Percentiles rank a stretch among this genome's conserved stretches.
Conservation (phyloP, 2,113 vertebrate species). For the Dendrocopos noguchii region DNA sequence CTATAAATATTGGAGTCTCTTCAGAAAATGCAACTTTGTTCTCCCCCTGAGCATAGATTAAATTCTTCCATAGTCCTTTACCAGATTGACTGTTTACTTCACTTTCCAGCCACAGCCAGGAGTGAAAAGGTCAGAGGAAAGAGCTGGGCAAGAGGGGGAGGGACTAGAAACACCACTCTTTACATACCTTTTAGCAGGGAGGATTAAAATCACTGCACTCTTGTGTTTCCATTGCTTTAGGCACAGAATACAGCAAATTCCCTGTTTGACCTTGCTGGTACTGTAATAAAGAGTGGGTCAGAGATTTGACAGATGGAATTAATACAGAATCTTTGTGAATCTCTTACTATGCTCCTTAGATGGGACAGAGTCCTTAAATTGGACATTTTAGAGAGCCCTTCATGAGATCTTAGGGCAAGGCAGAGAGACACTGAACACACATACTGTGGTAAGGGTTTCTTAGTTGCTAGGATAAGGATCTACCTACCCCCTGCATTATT, state of each 20-base stretch:
- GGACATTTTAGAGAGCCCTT: background rate
- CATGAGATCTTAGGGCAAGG: background rate
- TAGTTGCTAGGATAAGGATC: background rate
- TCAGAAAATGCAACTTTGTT: background rate
- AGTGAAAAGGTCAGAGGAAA: slow-evolving; percentile 1
- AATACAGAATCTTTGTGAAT: background rate
- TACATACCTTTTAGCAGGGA: background rate
- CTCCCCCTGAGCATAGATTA: background rate
- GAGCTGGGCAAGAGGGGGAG: background rate
- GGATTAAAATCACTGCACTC: background rate
- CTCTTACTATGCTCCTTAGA: background rate
- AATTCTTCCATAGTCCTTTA: background rate
- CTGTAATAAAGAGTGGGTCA: background rate
- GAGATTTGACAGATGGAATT: background rate
- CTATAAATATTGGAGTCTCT: background rate
- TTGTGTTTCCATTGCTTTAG: background rate
- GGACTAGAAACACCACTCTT: background rate
- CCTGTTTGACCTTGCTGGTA: background rate
- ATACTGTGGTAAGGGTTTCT: background rate
- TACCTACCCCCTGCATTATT: background rate
- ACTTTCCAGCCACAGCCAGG: background rate
- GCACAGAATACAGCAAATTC: background rate
- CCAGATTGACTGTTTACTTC: background rate
- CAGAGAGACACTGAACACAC: background rate
- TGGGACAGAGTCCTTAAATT: background rate